Evolutionary conservation across 2,888 invertebrate genomes (phyloP).

Genomic region (Mythimna loreyi): DNA sequence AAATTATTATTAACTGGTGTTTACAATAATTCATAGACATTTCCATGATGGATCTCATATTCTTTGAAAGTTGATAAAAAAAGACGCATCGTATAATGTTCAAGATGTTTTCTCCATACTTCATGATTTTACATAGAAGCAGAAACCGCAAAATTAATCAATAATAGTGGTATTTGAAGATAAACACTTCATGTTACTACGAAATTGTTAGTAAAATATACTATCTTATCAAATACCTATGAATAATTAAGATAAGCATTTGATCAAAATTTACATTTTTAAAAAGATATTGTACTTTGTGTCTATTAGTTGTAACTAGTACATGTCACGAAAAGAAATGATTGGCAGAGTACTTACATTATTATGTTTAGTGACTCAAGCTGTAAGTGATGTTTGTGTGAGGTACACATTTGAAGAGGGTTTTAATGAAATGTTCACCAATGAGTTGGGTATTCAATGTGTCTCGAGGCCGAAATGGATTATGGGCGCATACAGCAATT

Average conservation of each 20-base stretch:
- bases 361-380: slow-evolving; percentile 54
- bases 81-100: neutral
- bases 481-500: slow-evolving; percentile 45
- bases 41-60: slow-evolving; percentile 23
- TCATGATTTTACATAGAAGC: slow-evolving; percentile 22
- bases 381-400: slow-evolving; percentile 68
- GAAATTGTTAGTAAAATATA: slow-evolving; percentile 27
- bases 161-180: slow-evolving; percentile 22
- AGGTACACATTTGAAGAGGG: slow-evolving; percentile 69
- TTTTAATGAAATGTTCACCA: slow-evolving; percentile 67
- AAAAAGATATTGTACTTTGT: slow-evolving; percentile 49
- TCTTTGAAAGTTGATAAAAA: neutral
- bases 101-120: neutral
- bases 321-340: slow-evolving; percentile 54
- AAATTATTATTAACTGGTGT: too few relatives aligned
- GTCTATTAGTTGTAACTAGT: slow-evolving; percentile 47
- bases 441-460: slow-evolving; percentile 60
- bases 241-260: slow-evolving; percentile 57
- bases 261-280: slow-evolving; percentile 54
- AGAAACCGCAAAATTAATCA: slow-evolving; percentile 3
- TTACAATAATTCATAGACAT: neutral
- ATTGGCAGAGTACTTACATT: slow-evolving; percentile 47
- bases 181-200: slow-evolving; percentile 14
- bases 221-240: slow-evolving; percentile 42
- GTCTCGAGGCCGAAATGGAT: slow-evolving; percentile 60